These are phyloP conservation scores for Mus minutoides DNA, from an alignment of 2,797 vertebrate species.

Conservation along the genomic window DNA sequence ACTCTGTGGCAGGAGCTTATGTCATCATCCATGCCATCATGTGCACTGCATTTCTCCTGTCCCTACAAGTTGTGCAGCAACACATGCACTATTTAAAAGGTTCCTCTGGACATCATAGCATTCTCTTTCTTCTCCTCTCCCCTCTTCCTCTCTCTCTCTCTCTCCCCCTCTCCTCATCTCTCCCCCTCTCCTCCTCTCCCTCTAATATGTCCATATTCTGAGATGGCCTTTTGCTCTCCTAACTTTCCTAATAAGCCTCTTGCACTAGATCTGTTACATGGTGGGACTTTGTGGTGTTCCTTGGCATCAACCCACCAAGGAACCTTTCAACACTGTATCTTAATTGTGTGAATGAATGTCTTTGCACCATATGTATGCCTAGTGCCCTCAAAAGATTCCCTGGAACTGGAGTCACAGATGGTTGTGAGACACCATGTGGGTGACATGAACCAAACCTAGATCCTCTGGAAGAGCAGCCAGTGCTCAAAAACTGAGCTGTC, in stretches of 20 bases:
- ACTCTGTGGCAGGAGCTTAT: not conserved
- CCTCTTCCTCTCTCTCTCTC: no score
- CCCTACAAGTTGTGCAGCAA: not conserved
- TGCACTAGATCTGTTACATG: not conserved
- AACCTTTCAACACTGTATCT: not conserved
- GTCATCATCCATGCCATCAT: not conserved
- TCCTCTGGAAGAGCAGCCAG: not conserved
- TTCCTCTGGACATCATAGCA: not conserved
- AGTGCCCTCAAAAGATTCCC: not conserved
- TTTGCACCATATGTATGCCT: not conserved
- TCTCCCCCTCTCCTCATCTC: no score
- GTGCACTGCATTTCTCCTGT: not conserved
- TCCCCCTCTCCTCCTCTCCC: no score
- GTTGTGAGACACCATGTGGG: not conserved
- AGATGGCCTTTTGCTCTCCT: not conserved
- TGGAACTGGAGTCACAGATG: not conserved
- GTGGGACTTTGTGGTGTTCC: not conserved
- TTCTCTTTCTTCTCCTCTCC: not conserved
- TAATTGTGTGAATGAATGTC: not conserved
- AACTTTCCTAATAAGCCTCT: not conserved
- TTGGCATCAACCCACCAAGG: not conserved
- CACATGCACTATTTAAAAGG: not conserved
- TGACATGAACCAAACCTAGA: not conserved
- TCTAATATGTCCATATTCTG: not conserved
- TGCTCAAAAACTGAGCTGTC: no score